These are phyloP conservation scores for Perca flavescens DNA, from an alignment of 2,113 vertebrate species.

Conservation along the genomic window DNA sequence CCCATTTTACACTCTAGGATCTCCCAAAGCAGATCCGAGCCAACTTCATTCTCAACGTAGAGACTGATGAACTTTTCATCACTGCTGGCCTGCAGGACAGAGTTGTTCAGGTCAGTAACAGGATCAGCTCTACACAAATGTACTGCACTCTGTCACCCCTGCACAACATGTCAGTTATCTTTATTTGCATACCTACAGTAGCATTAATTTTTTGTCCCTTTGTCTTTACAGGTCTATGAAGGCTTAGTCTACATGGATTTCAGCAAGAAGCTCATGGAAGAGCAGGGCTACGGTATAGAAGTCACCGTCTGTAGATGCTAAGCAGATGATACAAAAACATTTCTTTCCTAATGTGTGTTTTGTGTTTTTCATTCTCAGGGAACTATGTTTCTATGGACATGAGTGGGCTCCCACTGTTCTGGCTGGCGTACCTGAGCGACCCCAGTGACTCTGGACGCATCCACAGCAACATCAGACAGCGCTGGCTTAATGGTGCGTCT, in stretches of 20 bases:
- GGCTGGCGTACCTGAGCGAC: constrained; percentile 87
- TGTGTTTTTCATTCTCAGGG: constrained; percentile 63
- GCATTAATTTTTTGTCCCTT: neutral
- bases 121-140: too few relatives aligned
- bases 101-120: constrained; percentile 84
- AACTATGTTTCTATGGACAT: constrained; percentile 84
- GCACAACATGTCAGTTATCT: neutral
- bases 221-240: constrained; percentile 84
- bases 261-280: constrained; percentile 84
- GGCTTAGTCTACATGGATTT: constrained; percentile 90
- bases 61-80: constrained; percentile 88
- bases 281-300: constrained; percentile 83
- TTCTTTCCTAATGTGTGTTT: neutral
- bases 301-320: neutral
- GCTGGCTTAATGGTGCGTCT: constrained; percentile 85
- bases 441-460: constrained; percentile 89
- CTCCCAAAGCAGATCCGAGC: constrained; percentile 84
- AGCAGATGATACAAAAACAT: too few relatives aligned
- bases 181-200: neutral
- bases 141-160: neutral
- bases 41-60: constrained; percentile 88
- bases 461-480: constrained; percentile 87
- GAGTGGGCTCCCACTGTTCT: constrained; percentile 80
- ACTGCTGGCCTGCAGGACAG: constrained; percentile 88
- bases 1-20: constrained; percentile 74